phyloP scores from a whole-genome alignment of 1,140 invertebrate genomes.

The Sinella curviseta region DNA sequence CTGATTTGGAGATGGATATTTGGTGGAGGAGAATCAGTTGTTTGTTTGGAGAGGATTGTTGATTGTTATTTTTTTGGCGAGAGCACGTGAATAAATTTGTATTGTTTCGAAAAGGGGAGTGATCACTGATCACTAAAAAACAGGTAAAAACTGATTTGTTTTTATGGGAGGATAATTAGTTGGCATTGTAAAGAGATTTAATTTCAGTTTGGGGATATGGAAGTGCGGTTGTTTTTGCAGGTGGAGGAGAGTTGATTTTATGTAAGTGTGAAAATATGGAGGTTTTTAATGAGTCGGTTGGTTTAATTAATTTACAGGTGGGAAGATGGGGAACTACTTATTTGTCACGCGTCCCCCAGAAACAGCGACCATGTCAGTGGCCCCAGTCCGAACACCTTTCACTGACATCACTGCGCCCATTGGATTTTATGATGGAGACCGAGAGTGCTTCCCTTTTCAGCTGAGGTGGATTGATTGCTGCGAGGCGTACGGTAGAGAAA shows the following conservation, averaged over 20 bases:
- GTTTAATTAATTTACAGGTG: neutral
- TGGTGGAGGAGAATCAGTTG: neutral
- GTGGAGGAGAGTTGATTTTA: too few species aligned
- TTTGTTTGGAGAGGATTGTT: too few species aligned
- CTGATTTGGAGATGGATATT: neutral
- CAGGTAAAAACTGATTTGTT: too few species aligned
- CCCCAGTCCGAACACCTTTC: slow-evolving; percentile 36
- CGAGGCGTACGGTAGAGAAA: neutral
- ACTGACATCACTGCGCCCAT: slow-evolving; percentile 26
- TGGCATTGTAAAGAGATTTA: too few species aligned
- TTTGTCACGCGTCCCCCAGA: slow-evolving; percentile 16
- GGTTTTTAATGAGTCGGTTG: neutral
- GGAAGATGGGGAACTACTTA: slow-evolving; percentile 12
- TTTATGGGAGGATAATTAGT: too few species aligned
- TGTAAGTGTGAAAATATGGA: too few species aligned
- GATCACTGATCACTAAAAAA: too few species aligned
- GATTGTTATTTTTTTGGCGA: too few species aligned
- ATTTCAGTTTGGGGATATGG: too few species aligned
- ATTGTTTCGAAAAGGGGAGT: too few species aligned
- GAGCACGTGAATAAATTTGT: too few species aligned
- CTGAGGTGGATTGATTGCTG: slow-evolving; percentile 41
- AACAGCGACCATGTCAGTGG: neutral
- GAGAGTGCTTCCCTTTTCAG: slow-evolving; percentile 34
- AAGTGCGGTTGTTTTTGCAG: too few species aligned
- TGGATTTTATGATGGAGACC: slow-evolving; percentile 18